Evolutionary conservation across 2,797 vertebrate genomes (phyloP).

Genomic region (Scolopax rusticola): DNA sequence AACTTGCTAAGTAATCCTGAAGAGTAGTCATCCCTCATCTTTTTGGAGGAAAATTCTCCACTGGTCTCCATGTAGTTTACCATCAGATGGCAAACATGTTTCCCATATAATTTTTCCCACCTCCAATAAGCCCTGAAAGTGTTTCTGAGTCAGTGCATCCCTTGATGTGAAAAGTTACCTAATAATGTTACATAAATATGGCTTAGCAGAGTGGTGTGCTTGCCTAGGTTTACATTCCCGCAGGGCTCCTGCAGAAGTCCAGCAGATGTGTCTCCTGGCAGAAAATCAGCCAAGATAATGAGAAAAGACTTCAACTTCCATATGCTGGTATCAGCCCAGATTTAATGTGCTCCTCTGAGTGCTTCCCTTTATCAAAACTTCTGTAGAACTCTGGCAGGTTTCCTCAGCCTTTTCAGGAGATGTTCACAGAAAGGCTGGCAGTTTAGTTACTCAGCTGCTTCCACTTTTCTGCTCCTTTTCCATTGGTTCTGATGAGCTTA

Average conservation of each 20-base stretch:
- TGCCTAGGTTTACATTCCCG: conserved; percentile 14
- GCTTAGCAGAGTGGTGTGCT: conserved; percentile 13
- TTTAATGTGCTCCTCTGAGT: conserved; percentile 46
- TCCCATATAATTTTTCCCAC: neutral
- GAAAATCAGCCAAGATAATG: conserved; percentile 66
- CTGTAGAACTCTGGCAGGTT: neutral
- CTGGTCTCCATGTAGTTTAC: neutral
- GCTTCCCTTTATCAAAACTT: conserved; percentile 29
- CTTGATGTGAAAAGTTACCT: conserved; percentile 25
- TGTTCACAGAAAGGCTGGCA: neutral
- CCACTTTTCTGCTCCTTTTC: neutral
- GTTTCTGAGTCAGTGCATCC: neutral
- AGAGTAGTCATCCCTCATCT: neutral
- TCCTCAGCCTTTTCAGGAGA: neutral
- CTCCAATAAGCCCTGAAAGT: neutral
- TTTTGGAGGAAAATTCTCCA: neutral
- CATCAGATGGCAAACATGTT: neutral
- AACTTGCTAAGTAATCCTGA: conserved; percentile 28
- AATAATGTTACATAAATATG: conserved; percentile 43
- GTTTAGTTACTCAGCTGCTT: neutral
- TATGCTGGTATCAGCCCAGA: conserved; percentile 45
- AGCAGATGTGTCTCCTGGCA: conserved; percentile 68
- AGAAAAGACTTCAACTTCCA: conserved; percentile 64
- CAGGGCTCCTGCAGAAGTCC: conserved; percentile 43
- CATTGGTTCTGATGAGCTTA: neutral